Conservation (phyloP, 2,888 invertebrate species). For the Nemurella pictetii region DNA sequence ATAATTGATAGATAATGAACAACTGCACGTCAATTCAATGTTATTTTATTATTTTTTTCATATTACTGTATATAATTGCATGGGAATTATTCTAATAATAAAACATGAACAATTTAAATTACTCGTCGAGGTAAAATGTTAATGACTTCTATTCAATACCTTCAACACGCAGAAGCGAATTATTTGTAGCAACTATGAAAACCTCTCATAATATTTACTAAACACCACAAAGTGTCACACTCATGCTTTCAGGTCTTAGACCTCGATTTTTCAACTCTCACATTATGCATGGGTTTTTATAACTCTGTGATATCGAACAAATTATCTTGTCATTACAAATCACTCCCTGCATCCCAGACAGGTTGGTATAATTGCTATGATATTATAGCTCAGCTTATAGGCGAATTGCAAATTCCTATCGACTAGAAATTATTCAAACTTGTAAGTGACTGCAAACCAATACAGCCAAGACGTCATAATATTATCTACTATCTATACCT, state of each 20-base stretch:
- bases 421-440: constrained; percentile 22
- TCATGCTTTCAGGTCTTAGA: not conserved
- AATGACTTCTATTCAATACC: constrained; percentile 8
- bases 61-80: constrained; percentile 2
- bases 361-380: constrained; percentile 11
- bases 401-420: constrained; percentile 9
- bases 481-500: too few species aligned
- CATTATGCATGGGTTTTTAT: not conserved
- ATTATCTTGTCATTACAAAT: constrained; percentile 64
- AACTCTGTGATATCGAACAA: not conserved
- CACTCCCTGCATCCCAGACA: constrained; percentile 59
- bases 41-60: not conserved
- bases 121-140: constrained; percentile 22
- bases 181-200: not conserved
- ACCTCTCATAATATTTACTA: not conserved
- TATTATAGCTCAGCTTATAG: not conserved
- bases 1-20: constrained; percentile 10
- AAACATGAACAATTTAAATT: constrained; percentile 1
- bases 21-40: constrained; percentile 22
- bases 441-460: not conserved
- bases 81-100: constrained; percentile 27
- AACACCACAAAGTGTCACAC: not conserved
- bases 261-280: not conserved
- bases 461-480: too few species aligned
- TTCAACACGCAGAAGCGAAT: not conserved